These are phyloP conservation scores for Hephaestus fuliginosus DNA, from an alignment of 2,797 vertebrate genomes.

Conservation along the genomic window DNA sequence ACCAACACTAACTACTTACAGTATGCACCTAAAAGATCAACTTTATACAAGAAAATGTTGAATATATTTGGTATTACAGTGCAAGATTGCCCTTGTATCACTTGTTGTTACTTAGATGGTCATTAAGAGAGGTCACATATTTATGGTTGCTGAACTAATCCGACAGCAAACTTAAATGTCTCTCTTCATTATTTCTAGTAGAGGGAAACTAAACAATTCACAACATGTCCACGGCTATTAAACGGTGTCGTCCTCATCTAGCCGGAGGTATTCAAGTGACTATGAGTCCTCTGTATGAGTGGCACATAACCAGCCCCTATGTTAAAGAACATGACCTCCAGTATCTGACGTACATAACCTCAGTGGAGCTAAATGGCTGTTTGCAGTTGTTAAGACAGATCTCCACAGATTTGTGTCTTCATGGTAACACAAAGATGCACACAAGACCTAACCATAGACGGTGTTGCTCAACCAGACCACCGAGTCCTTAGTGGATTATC, in stretches of 20 bases:
- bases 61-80: not conserved
- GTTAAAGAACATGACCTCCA: slow-evolving; percentile 29
- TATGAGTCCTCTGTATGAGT: slow-evolving; percentile 33
- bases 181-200: slow-evolving; percentile 9
- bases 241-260: slow-evolving; percentile 29
- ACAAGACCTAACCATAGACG: slow-evolving; percentile 12
- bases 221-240: slow-evolving; percentile 20
- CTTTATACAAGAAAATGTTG: not conserved
- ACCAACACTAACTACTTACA: not conserved
- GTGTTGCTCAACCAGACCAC: slow-evolving; percentile 37
- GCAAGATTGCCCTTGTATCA: not conserved
- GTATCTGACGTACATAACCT: slow-evolving; percentile 17
- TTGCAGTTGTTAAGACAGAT: slow-evolving; percentile 59
- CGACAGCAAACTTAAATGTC: slow-evolving; percentile 11
- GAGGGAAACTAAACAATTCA: slow-evolving; percentile 6
- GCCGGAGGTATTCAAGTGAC: slow-evolving; percentile 36
- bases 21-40: not conserved
- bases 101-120: not conserved
- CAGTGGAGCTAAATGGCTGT: slow-evolving; percentile 39
- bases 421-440: slow-evolving; percentile 58
- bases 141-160: slow-evolving; percentile 16
- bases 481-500: slow-evolving; percentile 32
- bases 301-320: slow-evolving; percentile 37
- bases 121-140: not conserved
- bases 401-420: slow-evolving; percentile 65